phyloP scores from a whole-genome alignment of 2,888 invertebrate genomes.

The Lottia scabra region DNA sequence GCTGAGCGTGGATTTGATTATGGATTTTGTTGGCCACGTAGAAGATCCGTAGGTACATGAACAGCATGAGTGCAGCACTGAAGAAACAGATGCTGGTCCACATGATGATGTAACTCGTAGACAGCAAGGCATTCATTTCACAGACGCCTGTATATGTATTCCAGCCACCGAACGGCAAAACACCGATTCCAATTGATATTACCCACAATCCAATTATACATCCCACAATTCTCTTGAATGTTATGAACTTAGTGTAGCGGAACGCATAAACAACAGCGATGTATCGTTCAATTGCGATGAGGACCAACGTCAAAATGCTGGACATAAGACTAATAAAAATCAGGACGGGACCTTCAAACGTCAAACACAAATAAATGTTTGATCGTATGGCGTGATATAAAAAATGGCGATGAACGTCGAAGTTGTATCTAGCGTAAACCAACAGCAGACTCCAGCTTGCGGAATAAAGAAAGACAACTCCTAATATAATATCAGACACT shows the following conservation, averaged over 20 bases:
- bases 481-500: slow-evolving; percentile 30
- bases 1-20: slow-evolving; percentile 19
- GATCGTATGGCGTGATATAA: slow-evolving; percentile 19
- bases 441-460: slow-evolving; percentile 29
- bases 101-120: slow-evolving; percentile 28
- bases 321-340: slow-evolving; percentile 36
- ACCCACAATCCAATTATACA: slow-evolving; percentile 23
- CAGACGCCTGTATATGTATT: slow-evolving; percentile 20
- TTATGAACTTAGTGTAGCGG: slow-evolving; percentile 25
- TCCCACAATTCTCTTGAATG: slow-evolving; percentile 18
- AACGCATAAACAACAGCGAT: slow-evolving; percentile 30
- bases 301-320: slow-evolving; percentile 27
- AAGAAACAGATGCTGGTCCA: slow-evolving; percentile 32
- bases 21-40: slow-evolving; percentile 25
- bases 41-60: slow-evolving; percentile 33
- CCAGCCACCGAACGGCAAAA: slow-evolving; percentile 27
- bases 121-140: slow-evolving; percentile 23
- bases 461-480: slow-evolving; percentile 30
- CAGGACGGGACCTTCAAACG: slow-evolving; percentile 31
- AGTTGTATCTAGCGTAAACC: slow-evolving; percentile 23
- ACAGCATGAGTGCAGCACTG: slow-evolving; percentile 28
- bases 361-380: slow-evolving; percentile 30
- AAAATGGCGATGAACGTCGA: slow-evolving; percentile 24
- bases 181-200: slow-evolving; percentile 24
- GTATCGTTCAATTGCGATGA: slow-evolving; percentile 31